These are phyloP conservation scores for Agrenia bidenticulata DNA, from an alignment of 2,888 invertebrate genomes.

Conservation along the genomic window DNA sequence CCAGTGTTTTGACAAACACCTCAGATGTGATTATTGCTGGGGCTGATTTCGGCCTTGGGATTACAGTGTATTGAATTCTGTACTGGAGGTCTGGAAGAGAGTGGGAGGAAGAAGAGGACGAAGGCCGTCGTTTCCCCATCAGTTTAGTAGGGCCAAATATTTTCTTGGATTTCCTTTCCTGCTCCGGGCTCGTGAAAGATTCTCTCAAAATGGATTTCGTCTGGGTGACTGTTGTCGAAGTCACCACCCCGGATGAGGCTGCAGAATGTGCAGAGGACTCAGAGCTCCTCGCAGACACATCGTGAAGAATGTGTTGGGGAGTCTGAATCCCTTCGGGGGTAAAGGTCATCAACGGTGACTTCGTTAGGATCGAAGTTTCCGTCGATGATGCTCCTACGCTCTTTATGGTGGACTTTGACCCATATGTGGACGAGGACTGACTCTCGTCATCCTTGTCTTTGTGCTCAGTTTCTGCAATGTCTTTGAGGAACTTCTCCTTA, in stretches of 20 bases:
- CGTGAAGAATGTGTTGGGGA: slow-evolving; percentile 51
- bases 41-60: slow-evolving; percentile 51
- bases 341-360: slow-evolving; percentile 34
- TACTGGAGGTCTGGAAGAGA: slow-evolving; percentile 52
- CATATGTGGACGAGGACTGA: not conserved
- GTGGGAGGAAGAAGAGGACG: slow-evolving; percentile 41
- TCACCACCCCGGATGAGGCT: not conserved
- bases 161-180: slow-evolving; percentile 33
- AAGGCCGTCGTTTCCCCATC: slow-evolving; percentile 41
- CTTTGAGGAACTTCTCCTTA: slow-evolving; percentile 12
- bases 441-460: slow-evolving; percentile 18
- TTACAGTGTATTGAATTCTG: slow-evolving; percentile 49
- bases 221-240: not conserved
- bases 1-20: slow-evolving; percentile 51
- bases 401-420: not conserved
- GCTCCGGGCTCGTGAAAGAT: not conserved
- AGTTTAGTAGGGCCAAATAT: slow-evolving; percentile 51
- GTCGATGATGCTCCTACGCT: slow-evolving; percentile 1
- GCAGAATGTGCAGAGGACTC: slow-evolving; percentile 16
- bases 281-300: slow-evolving; percentile 47
- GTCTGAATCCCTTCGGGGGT: slow-evolving; percentile 46
- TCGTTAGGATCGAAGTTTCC: slow-evolving; percentile 29
- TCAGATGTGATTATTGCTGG: slow-evolving; percentile 52
- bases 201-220: slow-evolving; percentile 2
- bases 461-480: slow-evolving; percentile 16